Evolutionary conservation across 2,888 invertebrate genomes (phyloP).

Genomic region (Crossocerus cetratus): DNA sequence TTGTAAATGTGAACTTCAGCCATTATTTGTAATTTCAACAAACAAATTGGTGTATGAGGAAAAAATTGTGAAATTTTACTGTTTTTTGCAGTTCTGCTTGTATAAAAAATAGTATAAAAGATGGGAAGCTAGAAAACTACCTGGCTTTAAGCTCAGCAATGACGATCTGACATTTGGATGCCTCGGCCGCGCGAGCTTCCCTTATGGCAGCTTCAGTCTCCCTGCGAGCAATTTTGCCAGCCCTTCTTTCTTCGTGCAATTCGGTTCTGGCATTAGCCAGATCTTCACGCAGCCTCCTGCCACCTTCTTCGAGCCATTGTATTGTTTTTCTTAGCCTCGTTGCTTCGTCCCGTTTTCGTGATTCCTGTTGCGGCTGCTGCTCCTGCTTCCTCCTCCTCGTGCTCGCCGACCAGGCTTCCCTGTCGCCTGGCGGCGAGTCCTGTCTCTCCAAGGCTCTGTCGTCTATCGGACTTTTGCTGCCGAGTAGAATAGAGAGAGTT

Average conservation of each 20-base stretch:
- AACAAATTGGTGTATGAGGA: no score
- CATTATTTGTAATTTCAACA: no score
- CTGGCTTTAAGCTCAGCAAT: conserved; percentile 63
- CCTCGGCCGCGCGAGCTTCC: conserved; percentile 61
- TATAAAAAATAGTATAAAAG: conserved; percentile 6
- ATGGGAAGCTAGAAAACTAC: conserved; percentile 32
- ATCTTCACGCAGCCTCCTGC: conserved; percentile 65
- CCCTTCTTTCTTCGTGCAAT: conserved; percentile 66
- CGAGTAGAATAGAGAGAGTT: no score
- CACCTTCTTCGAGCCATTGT: conserved; percentile 68
- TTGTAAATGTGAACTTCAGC: no score
- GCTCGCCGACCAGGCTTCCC: background rate
- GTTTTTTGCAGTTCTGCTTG: no score
- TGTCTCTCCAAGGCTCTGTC: background rate
- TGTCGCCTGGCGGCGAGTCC: no score
- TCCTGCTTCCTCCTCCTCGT: conserved; percentile 2
- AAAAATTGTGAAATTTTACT: no score
- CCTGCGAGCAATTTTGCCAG: conserved; percentile 62
- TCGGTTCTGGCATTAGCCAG: conserved; percentile 65
- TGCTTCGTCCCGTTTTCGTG: conserved; percentile 50
- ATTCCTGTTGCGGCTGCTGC: background rate
- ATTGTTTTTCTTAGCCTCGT: conserved; percentile 66
- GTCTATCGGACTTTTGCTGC: background rate
- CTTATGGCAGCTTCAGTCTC: conserved; percentile 61
- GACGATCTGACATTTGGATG: conserved; percentile 62